phyloP scores from a whole-genome alignment of 2,888 invertebrate genomes.

The Agrilus mali region DNA sequence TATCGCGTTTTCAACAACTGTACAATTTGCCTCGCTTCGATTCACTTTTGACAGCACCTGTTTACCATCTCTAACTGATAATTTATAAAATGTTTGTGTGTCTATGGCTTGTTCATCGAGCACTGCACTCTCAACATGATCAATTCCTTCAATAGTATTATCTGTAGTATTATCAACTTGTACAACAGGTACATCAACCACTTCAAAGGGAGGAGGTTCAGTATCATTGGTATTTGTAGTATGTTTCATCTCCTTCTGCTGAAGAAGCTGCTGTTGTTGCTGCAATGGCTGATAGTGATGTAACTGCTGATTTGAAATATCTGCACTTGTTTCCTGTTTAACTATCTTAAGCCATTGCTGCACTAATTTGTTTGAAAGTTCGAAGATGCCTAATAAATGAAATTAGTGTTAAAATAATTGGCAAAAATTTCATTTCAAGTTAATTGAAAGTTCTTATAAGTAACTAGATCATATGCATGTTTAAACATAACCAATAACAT shows the following conservation, averaged over 20 bases:
- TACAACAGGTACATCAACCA: conserved; percentile 12
- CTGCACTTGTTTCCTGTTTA: conserved; percentile 47
- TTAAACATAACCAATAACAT: no score
- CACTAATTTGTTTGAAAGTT: conserved; percentile 67
- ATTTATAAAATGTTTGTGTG: conserved; percentile 40
- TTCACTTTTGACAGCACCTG: conserved; percentile 49
- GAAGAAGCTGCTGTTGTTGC: neutral
- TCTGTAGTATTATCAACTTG: conserved; percentile 8
- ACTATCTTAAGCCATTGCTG: conserved; percentile 86
- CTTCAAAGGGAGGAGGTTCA: conserved; percentile 11
- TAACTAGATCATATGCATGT: no score
- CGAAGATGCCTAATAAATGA: conserved; percentile 53
- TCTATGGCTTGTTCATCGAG: conserved; percentile 6
- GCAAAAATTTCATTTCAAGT: no score
- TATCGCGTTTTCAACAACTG: conserved; percentile 21
- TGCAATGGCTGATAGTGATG: neutral
- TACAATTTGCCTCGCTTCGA: conserved; percentile 17
- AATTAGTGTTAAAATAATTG: conserved; percentile 5
- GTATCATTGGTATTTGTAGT: conserved; percentile 13
- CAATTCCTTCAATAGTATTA: neutral
- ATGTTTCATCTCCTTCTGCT: neutral
- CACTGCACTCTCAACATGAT: conserved; percentile 2
- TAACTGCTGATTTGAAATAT: conserved; percentile 8
- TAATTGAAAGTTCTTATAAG: no score
- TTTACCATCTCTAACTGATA: conserved; percentile 60